A percentile compares a stretch with the other conserved stretches of the same genome.
Evolutionary conservation across 2,797 vertebrate species (phyloP).

Genomic region (Anas acuta): DNA sequence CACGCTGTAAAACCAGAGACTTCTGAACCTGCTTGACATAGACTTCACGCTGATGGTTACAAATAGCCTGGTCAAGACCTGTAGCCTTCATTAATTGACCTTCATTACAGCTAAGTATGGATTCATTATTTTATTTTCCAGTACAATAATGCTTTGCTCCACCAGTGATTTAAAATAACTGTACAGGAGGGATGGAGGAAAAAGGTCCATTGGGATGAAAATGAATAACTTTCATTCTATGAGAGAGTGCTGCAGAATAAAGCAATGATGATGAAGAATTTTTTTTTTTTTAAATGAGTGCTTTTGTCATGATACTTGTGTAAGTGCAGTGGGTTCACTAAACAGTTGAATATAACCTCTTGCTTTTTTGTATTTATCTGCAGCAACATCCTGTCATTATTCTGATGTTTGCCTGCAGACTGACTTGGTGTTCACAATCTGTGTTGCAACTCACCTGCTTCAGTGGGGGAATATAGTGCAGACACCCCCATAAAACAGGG

Average conservation of each 20-base stretch:
- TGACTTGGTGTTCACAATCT: background rate
- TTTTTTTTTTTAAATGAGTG: background rate
- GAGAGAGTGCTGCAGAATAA: background rate
- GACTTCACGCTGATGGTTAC: background rate
- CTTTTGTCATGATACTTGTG: rapidly evolving
- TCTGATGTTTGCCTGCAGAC: background rate
- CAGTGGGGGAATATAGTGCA: background rate
- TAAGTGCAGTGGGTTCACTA: background rate
- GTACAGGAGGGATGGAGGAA: background rate
- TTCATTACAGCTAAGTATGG: background rate
- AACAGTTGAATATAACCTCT: background rate
- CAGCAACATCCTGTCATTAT: background rate
- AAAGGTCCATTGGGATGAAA: background rate
- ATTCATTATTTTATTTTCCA: background rate
- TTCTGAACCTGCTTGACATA: background rate
- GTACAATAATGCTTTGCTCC: background rate
- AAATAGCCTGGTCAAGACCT: background rate
- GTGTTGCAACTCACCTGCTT: background rate
- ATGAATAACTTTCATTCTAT: background rate
- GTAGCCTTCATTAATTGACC: background rate
- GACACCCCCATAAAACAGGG: rapidly evolving
- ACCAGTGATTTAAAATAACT: background rate
- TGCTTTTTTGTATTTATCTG: background rate
- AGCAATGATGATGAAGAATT: background rate
- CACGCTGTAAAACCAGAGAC: background rate